Percentiles rank a stretch among this genome's conserved stretches.
Conservation (phyloP, 2,888 invertebrate genomes). For the Coronaproctus castanopsis region DNA sequence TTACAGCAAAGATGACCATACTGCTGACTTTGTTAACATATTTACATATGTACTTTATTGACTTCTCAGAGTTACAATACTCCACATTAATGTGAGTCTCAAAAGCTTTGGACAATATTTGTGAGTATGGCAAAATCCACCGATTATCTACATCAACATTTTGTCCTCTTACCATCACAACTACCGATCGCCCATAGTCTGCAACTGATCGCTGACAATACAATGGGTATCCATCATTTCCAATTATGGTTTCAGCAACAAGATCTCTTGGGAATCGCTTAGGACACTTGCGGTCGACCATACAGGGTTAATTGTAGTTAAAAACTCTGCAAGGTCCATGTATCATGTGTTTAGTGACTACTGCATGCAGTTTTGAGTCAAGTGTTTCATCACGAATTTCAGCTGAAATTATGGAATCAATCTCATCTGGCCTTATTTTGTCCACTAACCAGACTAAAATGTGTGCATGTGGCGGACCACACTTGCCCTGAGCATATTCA, state of each 20-base stretch:
- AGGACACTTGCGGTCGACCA: conserved; percentile 20
- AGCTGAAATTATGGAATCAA: conserved; percentile 23
- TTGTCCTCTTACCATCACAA: conserved; percentile 12
- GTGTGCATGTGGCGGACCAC: conserved; percentile 22
- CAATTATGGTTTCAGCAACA: conserved; percentile 21
- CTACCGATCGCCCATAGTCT: conserved; percentile 21
- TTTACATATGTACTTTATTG: conserved; percentile 26
- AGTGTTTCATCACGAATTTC: conserved; percentile 23
- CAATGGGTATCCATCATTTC: conserved; percentile 23
- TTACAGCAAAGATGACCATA: not conserved
- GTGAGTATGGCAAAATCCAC: conserved; percentile 18
- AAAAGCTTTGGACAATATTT: conserved; percentile 17
- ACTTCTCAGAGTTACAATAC: conserved; percentile 26
- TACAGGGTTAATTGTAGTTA: conserved; percentile 19
- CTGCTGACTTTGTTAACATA: conserved; percentile 20
- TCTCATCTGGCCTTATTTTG: conserved; percentile 22
- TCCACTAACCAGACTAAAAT: conserved; percentile 24
- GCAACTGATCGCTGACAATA: conserved; percentile 20
- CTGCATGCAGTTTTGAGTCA: conserved; percentile 20
- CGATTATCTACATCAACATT: conserved; percentile 18
- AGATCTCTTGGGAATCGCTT: conserved; percentile 19
- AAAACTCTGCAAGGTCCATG: conserved; percentile 22
- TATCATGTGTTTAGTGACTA: conserved; percentile 24
- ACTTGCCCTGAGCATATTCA: conserved; percentile 22
- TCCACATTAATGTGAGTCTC: conserved; percentile 23